phyloP scores from a whole-genome alignment of 2,797 vertebrate species.

The Amniataba percoides region DNA sequence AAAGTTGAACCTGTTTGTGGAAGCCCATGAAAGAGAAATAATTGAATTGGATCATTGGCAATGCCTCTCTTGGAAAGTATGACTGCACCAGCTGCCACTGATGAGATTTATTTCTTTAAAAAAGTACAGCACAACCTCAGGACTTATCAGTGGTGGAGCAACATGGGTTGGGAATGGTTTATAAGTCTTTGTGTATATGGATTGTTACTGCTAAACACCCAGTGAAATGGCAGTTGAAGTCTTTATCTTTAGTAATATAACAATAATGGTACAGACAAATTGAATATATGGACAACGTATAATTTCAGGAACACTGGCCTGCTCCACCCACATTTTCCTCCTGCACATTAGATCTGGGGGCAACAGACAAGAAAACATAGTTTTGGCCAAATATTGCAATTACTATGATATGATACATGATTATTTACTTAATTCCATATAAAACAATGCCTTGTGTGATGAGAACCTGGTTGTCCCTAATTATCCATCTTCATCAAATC shows the following conservation, averaged over 20 bases:
- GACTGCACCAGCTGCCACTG: constrained; percentile 28
- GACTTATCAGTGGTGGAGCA: not conserved
- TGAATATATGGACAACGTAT: too few relatives aligned
- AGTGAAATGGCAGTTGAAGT: not conserved
- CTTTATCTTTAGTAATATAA: not conserved
- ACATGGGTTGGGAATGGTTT: not conserved
- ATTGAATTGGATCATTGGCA: constrained; percentile 50
- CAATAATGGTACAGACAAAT: not conserved
- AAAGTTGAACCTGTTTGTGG: constrained; percentile 17
- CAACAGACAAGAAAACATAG: rapidly evolving
- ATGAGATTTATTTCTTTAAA: constrained; percentile 37
- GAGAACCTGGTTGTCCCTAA: not conserved
- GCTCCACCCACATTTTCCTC: not conserved
- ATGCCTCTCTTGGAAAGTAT: constrained; percentile 13
- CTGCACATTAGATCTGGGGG: not conserved
- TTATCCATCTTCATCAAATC: too few relatives aligned
- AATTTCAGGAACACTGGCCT: not conserved
- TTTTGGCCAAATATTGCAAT: not conserved
- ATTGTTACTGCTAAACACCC: not conserved
- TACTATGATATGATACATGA: not conserved
- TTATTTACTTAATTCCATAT: not conserved
- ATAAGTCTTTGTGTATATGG: not conserved
- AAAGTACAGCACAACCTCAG: constrained; percentile 13
- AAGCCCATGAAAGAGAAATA: constrained; percentile 25
- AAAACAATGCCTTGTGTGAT: not conserved